A percentile compares a stretch with the other conserved stretches of the same genome.
These are phyloP conservation scores for Hemistola chrysoprasaria DNA, from an alignment of 2,888 invertebrate species.

Conservation along the genomic window DNA sequence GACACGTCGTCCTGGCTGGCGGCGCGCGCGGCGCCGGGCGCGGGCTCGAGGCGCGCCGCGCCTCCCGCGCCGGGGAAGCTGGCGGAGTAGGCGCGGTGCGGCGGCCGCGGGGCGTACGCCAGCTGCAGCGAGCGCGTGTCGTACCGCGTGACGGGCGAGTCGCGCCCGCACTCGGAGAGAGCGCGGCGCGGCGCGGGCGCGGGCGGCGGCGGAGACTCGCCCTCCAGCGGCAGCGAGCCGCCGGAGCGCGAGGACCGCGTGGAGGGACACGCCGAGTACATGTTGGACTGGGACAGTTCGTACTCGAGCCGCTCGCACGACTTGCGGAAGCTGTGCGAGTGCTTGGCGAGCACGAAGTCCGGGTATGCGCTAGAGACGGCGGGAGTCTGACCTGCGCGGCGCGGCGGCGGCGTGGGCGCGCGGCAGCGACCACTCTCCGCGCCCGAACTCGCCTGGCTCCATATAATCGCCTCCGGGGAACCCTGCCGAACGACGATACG, in stretches of 20 bases:
- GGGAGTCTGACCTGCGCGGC: slow-evolving; percentile 53
- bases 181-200: slow-evolving; percentile 83
- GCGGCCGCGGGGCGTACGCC: slow-evolving; percentile 66
- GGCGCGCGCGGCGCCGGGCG: slow-evolving; percentile 83
- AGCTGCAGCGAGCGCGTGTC: slow-evolving; percentile 64
- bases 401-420: slow-evolving; percentile 78
- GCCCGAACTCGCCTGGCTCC: slow-evolving; percentile 71
- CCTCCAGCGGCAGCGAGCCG: slow-evolving; percentile 59
- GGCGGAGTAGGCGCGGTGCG: slow-evolving; percentile 88
- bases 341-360: slow-evolving; percentile 70
- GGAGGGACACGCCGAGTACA: slow-evolving; percentile 77
- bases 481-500: slow-evolving; percentile 40
- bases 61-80: slow-evolving; percentile 92
- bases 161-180: slow-evolving; percentile 88
- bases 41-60: slow-evolving; percentile 84
- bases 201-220: slow-evolving; percentile 34
- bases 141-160: slow-evolving; percentile 61
- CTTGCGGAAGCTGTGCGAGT: slow-evolving; percentile 68
- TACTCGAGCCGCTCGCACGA: slow-evolving; percentile 79
- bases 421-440: slow-evolving; percentile 68
- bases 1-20: slow-evolving; percentile 93
- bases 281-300: slow-evolving; percentile 80
- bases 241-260: slow-evolving; percentile 58
- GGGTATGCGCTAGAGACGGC: slow-evolving; percentile 78
- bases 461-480: slow-evolving; percentile 77